Evolutionary conservation across 2,888 invertebrate species (phyloP).

Genomic region (Xanthorhoe designata): DNA sequence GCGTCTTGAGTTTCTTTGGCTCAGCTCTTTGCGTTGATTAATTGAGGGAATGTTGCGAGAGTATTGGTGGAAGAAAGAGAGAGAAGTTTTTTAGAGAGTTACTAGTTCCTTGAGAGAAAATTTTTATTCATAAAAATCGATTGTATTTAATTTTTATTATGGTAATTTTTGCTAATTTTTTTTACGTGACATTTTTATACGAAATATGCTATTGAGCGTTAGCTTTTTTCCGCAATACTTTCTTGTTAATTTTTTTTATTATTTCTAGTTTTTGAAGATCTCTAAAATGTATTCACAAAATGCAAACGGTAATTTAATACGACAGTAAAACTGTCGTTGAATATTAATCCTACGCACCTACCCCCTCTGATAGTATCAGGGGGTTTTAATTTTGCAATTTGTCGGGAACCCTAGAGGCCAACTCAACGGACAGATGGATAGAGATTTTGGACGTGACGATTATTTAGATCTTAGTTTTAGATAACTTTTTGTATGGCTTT

Average conservation of each 20-base stretch:
- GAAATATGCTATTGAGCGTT: no score
- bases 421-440: constrained; percentile 62
- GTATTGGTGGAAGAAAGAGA: constrained; percentile 1
- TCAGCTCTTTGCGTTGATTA: constrained; percentile 44
- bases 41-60: constrained; percentile 34
- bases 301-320: constrained; percentile 40
- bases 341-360: constrained; percentile 47
- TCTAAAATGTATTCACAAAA: constrained; percentile 9
- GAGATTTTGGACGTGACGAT: constrained; percentile 57
- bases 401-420: constrained; percentile 57
- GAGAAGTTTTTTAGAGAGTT: no score
- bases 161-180: no score
- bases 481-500: constrained; percentile 53
- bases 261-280: not conserved
- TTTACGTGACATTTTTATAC: no score
- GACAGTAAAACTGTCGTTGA: constrained; percentile 40
- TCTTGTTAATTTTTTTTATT: not conserved
- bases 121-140: no score
- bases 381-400: constrained; percentile 83
- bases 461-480: constrained; percentile 66
- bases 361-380: constrained; percentile 65
- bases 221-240: no score
- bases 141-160: no score
- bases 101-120: no score
- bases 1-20: constrained; percentile 44